These are phyloP conservation scores for Furcifer pardalis DNA, from an alignment of 2,797 vertebrate species.

Conservation along the genomic window DNA sequence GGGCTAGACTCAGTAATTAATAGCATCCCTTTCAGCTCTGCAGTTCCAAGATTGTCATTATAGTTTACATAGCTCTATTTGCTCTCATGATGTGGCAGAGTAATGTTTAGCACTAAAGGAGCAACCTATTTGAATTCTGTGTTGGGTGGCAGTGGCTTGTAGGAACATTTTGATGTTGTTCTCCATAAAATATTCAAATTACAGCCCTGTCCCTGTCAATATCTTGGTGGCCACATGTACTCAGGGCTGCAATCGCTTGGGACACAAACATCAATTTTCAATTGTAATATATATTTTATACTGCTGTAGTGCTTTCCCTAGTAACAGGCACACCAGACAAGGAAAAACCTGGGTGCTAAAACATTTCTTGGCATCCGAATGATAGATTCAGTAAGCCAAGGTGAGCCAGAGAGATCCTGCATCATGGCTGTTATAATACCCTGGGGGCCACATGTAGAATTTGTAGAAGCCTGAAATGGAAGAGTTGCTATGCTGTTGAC, in stretches of 20 bases:
- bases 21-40: too few species aligned
- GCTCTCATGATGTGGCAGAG: neutral
- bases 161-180: neutral
- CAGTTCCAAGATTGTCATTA: too few species aligned
- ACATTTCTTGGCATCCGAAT: neutral
- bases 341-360: slow-evolving; percentile 8
- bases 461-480: neutral
- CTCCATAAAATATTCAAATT: slow-evolving; percentile 5
- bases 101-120: neutral
- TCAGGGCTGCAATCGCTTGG: slow-evolving; percentile 4
- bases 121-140: neutral
- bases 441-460: neutral
- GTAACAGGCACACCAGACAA: neutral
- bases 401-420: neutral
- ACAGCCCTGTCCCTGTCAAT: neutral
- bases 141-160: neutral
- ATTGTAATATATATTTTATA: slow-evolving; percentile 23
- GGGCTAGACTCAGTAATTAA: too few species aligned
- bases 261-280: slow-evolving; percentile 16
- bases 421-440: neutral
- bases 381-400: neutral
- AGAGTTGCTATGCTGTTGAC: neutral
- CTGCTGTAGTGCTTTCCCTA: slow-evolving; percentile 26
- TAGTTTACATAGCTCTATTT: neutral
- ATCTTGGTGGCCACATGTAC: neutral